Evolutionary conservation across 2,113 vertebrate species (phyloP).

Genomic region (Toxostoma redivivum): DNA sequence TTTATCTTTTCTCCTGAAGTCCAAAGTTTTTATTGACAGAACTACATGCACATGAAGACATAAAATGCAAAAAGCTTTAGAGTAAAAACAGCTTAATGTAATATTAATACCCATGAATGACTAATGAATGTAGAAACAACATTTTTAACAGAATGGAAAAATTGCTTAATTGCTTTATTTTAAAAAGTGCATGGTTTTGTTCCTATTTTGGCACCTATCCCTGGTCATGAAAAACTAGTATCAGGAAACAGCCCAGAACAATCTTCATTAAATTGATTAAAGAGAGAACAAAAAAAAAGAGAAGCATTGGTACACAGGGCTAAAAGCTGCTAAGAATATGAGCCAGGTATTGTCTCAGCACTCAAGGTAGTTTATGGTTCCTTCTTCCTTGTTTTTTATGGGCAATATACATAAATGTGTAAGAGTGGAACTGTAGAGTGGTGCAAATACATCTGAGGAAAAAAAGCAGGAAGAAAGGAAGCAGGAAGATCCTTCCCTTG

Average conservation of each 20-base stretch:
- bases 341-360: neutral
- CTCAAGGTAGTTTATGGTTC: neutral
- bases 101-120: neutral
- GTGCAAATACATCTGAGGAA: neutral
- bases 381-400: neutral
- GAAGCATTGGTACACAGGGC: neutral
- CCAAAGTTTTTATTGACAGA: neutral
- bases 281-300: neutral
- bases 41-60: neutral
- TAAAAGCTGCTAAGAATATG: neutral
- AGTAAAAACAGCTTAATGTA: neutral
- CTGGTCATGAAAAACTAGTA: neutral
- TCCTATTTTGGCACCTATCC: neutral
- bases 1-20: neutral
- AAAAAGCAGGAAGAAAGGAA: neutral
- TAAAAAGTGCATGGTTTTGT: neutral
- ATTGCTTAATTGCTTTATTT: neutral
- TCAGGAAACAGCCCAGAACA: neutral
- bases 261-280: neutral
- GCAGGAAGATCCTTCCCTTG: neutral
- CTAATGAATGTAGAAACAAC: neutral
- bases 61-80: constrained; percentile 12
- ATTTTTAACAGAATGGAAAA: neutral
- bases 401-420: neutral
- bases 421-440: neutral